Conservation (phyloP, 2,888 invertebrate genomes). For the Cheiracanthium punctorium region DNA sequence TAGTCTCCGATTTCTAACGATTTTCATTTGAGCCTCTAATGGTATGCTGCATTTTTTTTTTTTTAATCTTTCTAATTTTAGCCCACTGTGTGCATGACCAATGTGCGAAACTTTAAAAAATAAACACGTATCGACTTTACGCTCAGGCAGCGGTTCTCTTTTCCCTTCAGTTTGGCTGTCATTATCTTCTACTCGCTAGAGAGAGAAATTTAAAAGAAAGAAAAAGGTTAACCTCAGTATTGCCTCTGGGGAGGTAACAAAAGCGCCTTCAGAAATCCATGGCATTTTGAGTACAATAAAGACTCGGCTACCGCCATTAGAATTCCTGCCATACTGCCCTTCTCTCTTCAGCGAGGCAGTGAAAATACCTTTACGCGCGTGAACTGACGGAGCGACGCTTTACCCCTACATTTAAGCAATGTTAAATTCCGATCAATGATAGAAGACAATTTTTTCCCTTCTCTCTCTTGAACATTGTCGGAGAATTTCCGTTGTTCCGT, state of each 20-base stretch:
- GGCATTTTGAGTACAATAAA: conserved; percentile 6
- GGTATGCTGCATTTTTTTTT: no score
- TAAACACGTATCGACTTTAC: neutral
- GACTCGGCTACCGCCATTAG: neutral
- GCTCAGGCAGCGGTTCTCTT: neutral
- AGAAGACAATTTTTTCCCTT: neutral
- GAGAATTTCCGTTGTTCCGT: neutral
- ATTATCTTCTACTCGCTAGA: neutral
- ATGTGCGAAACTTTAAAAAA: neutral
- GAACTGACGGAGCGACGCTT: neutral
- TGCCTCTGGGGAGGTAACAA: neutral
- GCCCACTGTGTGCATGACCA: no score
- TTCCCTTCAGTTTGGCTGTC: neutral
- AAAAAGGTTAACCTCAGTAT: neutral
- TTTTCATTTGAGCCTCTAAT: no score
- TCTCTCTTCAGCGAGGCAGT: neutral
- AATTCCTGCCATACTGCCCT: neutral
- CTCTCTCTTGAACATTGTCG: neutral
- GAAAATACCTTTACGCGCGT: conserved; percentile 10
- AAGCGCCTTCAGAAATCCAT: neutral
- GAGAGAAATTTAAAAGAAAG: neutral
- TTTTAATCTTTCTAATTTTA: no score
- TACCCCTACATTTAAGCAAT: conserved; percentile 10
- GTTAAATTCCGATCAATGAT: conserved; percentile 13
- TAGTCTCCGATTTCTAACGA: no score